A percentile compares a stretch with the other conserved stretches of the same genome.
Conservation (phyloP, 2,888 invertebrate genomes). For the Hydraecia micacea region DNA sequence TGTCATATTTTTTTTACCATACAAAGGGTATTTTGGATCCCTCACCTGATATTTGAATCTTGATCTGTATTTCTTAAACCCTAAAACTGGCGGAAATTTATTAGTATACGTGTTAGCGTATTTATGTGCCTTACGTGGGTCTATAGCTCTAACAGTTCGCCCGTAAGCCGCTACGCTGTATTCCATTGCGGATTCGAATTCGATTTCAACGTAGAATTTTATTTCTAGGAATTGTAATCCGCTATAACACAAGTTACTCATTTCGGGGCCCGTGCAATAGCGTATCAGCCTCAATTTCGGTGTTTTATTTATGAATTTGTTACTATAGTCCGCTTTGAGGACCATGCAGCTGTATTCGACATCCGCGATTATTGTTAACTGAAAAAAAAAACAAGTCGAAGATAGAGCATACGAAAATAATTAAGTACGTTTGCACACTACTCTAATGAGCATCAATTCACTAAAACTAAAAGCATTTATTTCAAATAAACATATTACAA, state of each 20-base stretch:
- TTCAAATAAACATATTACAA: no score
- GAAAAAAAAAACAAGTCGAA: slow-evolving; percentile 18
- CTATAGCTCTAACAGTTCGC: slow-evolving; percentile 54
- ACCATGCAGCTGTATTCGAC: slow-evolving; percentile 75
- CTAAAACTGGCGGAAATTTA: rapidly evolving
- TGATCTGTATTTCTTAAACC: no score
- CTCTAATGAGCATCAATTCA: no score
- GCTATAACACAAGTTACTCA: slow-evolving; percentile 62
- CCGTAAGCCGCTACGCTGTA: slow-evolving; percentile 53
- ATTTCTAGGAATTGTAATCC: slow-evolving; percentile 67
- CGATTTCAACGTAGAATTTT: slow-evolving; percentile 71
- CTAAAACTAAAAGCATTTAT: no score
- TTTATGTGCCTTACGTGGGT: slow-evolving; percentile 39
- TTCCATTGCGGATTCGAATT: slow-evolving; percentile 30
- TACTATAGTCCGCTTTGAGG: slow-evolving; percentile 59
- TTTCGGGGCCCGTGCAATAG: slow-evolving; percentile 68
- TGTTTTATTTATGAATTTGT: not conserved
- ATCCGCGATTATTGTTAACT: slow-evolving; percentile 70
- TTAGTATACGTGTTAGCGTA: not conserved
- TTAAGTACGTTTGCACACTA: not conserved
- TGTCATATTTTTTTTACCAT: not conserved
- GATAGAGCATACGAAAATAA: not conserved
- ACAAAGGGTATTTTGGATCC: rapidly evolving
- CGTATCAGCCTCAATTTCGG: slow-evolving; percentile 67
- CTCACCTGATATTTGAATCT: rapidly evolving